A percentile compares a stretch with the other conserved stretches of the same genome.
Conservation (phyloP, 2,113 vertebrate species). For the Paedocypris sp. region DNA sequence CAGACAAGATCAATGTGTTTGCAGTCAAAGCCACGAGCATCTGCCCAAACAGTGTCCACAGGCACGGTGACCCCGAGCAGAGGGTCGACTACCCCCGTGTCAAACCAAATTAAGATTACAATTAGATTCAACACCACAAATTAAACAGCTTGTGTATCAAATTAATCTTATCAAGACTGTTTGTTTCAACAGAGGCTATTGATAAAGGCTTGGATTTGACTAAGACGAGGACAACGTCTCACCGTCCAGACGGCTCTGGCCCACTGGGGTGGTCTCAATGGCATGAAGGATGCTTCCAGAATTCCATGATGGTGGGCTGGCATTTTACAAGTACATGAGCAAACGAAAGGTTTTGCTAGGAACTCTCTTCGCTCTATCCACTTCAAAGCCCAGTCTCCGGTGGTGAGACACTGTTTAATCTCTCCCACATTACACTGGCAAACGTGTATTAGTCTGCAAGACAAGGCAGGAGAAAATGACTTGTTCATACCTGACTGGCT, state of each 20-base stretch:
- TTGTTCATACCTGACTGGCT: constrained; percentile 87
- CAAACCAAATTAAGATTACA: constrained; percentile 22
- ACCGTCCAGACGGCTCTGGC: neutral
- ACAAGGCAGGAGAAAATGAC: constrained; percentile 81
- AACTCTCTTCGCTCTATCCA: constrained; percentile 15
- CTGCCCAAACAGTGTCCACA: neutral
- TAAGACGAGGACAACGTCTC: neutral
- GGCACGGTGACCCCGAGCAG: too few species aligned
- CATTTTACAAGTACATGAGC: constrained; percentile 8
- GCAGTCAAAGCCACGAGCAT: neutral
- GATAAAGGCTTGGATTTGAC: neutral
- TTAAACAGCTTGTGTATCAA: neutral
- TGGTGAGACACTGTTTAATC: constrained; percentile 51
- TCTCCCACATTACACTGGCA: constrained; percentile 52
- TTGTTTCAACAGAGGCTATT: neutral
- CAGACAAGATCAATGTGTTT: neutral
- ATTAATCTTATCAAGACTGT: neutral
- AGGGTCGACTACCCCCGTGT: neutral
- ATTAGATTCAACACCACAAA: constrained; percentile 26
- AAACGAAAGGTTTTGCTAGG: constrained; percentile 19
- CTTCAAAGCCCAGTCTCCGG: constrained; percentile 31
- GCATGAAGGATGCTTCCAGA: constrained; percentile 1
- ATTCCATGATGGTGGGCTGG: neutral
- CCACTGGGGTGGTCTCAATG: neutral
- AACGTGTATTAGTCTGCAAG: constrained; percentile 62